Percentiles rank a stretch among this genome's conserved stretches.
These are phyloP conservation scores for Cynopterus sphinx DNA, from an alignment of 2,797 vertebrate species.

Conservation along the genomic window DNA sequence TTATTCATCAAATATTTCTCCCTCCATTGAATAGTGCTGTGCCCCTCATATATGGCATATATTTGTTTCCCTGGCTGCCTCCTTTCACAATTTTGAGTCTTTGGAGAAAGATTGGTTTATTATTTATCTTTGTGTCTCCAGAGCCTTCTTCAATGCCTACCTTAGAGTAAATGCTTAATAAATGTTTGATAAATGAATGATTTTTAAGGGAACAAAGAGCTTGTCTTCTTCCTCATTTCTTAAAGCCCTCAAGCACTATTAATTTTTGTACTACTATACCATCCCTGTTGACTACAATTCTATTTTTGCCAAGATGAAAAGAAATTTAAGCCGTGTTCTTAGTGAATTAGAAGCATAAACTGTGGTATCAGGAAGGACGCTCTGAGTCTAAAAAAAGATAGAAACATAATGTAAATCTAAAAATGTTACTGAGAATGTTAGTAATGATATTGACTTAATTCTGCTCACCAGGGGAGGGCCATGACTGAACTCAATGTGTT, in stretches of 20 bases:
- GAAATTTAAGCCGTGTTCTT: slow-evolving; percentile 36
- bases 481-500: slow-evolving; percentile 77
- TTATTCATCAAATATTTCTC: neutral
- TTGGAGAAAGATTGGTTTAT: neutral
- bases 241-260: slow-evolving; percentile 14
- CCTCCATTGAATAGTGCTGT: neutral
- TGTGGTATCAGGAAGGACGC: slow-evolving; percentile 31
- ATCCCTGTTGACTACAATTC: neutral
- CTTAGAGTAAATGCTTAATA: slow-evolving; percentile 12
- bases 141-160: neutral
- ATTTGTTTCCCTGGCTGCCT: neutral
- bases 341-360: slow-evolving; percentile 63
- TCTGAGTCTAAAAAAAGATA: slow-evolving; percentile 50
- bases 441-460: slow-evolving; percentile 80
- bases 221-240: neutral
- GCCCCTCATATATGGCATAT: neutral
- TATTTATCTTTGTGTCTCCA: neutral
- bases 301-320: slow-evolving; percentile 43
- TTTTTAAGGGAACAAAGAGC: slow-evolving; percentile 6
- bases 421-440: slow-evolving; percentile 76
- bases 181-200: slow-evolving; percentile 45
- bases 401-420: slow-evolving; percentile 74
- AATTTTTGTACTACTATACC: neutral
- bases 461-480: slow-evolving; percentile 64
- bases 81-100: neutral